Evolutionary conservation across 1,140 invertebrate genomes (phyloP), one percentile per base, ranked within the genome.

Genomic region (Hypsibius dujardini): DNA sequence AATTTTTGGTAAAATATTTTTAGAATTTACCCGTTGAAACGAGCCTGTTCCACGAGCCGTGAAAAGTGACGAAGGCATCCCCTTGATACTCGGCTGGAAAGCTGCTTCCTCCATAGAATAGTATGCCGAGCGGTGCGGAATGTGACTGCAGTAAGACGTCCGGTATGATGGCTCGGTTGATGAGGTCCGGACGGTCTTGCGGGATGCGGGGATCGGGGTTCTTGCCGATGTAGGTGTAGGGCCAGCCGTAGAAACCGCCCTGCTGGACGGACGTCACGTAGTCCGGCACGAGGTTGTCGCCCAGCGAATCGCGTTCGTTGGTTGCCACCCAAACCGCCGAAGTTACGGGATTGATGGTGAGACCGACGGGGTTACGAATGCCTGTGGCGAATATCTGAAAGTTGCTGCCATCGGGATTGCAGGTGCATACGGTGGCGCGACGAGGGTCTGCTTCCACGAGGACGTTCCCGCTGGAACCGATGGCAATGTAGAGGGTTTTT

Each of bases 41-140:
- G n/a, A n/a, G n/a, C n/a, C n/a, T n/a, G 56, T 71, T 71, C 70
- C 70, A 71, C 3, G 70, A 71, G 40, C 70, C 70, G 70, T 71
- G 70, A 7, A 56, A 7, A 28, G 45, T 47, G 45, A 60, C 70
- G 70, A 71, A 71, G 40, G 60, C 28, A 47, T 69, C 70, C 46
- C 56, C 40, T 7, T 7, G 7, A 28, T 7, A 62, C 40, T 71
- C 47, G 3, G 3, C 15, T 7, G 70, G 40, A 15, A 71, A 62
- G 3, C 7, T 71, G 46, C 3, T 71, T 7, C 70, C 70, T 3
- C 60, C 47, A 15, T 42, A 42, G 40, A 62, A 71, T 7, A 47
- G 7, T 47, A 71, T 7, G 3, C 47, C 46, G 46, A 71, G 70
- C 70, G 70, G 60, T 7, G 70, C 70, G 40, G 70, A 59, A 69